Base-by-base conservation (phyloP, 30 jellyfish, hydroid and myxozoan species). In the Aurelia aurita region DNA sequence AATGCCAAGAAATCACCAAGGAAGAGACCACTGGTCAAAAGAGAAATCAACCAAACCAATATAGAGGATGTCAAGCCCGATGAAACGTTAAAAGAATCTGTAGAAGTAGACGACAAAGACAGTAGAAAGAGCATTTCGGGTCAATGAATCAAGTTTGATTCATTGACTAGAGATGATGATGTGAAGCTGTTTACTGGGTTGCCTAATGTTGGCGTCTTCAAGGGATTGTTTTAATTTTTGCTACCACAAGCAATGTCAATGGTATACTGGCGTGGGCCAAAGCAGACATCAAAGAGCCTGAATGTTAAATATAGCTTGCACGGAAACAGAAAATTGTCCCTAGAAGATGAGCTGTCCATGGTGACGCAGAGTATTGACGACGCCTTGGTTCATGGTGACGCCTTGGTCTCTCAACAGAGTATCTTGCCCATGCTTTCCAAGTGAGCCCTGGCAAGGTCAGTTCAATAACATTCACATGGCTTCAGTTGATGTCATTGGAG, bases 401-500 rank as follows among this genome's bases (percentile, higher is more conserved):
- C 21, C 80, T 47, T 21, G 87, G 84, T 22, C 68, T 71, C 23
- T 43, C 54, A 26, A 53, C 20, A 16, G 87, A 75, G 51, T 39
- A 71, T 46, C 64, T 75, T 21, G 87, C 87, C n/a, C 58, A 22
- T 29, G 0, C 74, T 15, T 75, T 75, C 34, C 16, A 49, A n/a
- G 32, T 75, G 26, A 59, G 89, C 39, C 2, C 87, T 0, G 39
- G 58, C 0, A 25, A 9, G 16, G 88, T 51, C 58, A 47, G 76
- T 44, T 18, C 55, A 13, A 68, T 53, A 16, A 27, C 66, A 22
- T 20, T 62, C 13, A 80, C 91, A n/a, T 80, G 91, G 91, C 32
- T 65, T 45, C 71, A 54, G 61, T 46, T 80, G 29, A 21, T 59
- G 60, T 59, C 88, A 18, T 21, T 15, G 25, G 91, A 80, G 64